Conservation (phyloP, 2,888 invertebrate genomes). For the Nomada lathburiana region DNA sequence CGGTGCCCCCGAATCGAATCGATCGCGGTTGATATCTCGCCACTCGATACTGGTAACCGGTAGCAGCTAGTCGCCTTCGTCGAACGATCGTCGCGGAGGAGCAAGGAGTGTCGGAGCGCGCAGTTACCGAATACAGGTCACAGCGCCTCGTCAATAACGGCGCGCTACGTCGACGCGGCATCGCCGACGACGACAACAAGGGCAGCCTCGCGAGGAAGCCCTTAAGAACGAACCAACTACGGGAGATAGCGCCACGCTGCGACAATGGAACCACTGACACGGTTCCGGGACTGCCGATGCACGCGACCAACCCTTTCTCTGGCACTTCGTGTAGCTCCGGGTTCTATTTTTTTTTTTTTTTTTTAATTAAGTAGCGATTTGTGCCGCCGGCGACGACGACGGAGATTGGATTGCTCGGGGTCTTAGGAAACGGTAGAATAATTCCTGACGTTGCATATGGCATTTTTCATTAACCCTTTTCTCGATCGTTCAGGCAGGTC, state of each 20-base stretch:
- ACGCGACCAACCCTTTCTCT: constrained; percentile 9
- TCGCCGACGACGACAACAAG: constrained; percentile 44
- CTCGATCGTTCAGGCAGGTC: not conserved
- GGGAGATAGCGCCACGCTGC: constrained; percentile 52
- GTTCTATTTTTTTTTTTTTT: not conserved
- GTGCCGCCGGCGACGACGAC: not conserved
- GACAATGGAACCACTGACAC: constrained; percentile 76
- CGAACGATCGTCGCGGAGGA: constrained; percentile 17
- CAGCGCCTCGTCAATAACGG: constrained; percentile 80
- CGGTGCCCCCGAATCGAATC: constrained; percentile 52
- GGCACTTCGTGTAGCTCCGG: not conserved
- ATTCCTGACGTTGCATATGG: not conserved
- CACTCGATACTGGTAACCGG: constrained; percentile 25
- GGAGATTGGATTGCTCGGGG: not conserved
- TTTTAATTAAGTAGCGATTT: not conserved
- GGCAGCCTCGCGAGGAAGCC: constrained; percentile 35
- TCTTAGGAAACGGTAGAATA: not conserved
- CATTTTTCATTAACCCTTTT: not conserved
- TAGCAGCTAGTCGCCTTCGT: constrained; percentile 28
- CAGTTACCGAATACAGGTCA: constrained; percentile 80
- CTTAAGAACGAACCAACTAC: constrained; percentile 50
- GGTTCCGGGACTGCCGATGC: constrained; percentile 55
- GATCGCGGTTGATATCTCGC: constrained; percentile 24
- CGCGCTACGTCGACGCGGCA: constrained; percentile 68
- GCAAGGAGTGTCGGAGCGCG: constrained; percentile 61